Conservation (phyloP, 2,888 invertebrate species). For the Micoletzkya japonica region DNA sequence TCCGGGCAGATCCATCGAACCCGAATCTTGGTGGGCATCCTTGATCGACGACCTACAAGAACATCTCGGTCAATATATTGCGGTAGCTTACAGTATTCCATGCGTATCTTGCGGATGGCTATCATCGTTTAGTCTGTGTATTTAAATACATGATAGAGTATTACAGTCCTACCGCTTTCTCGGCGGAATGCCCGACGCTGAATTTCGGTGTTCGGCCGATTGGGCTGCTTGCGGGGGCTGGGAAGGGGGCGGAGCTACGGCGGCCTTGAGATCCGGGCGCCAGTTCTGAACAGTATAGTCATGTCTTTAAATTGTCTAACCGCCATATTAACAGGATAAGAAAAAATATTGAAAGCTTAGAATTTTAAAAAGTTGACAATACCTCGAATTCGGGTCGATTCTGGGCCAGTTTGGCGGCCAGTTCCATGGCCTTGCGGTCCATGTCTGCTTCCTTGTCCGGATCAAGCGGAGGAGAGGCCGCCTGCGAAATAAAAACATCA, state of each 20-base stretch:
- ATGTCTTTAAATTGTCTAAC: not conserved
- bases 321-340: not conserved
- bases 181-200: constrained; percentile 42
- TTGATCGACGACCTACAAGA: constrained; percentile 36
- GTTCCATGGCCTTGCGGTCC: constrained; percentile 57
- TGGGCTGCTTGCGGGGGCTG: constrained; percentile 31
- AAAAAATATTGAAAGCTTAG: not conserved
- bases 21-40: constrained; percentile 45
- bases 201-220: constrained; percentile 35
- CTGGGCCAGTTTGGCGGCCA: constrained; percentile 53
- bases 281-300: constrained; percentile 38
- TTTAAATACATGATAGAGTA: too few relatives aligned
- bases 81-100: too few relatives aligned
- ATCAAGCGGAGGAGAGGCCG: constrained; percentile 44
- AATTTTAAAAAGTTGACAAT: not conserved
- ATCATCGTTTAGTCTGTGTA: too few relatives aligned
- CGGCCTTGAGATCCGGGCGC: constrained; percentile 40
- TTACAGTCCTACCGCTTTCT: constrained; percentile 32
- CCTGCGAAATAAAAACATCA: not conserved
- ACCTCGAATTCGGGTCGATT: constrained; percentile 27
- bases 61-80: too few relatives aligned
- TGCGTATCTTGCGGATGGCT: too few relatives aligned
- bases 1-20: constrained; percentile 36
- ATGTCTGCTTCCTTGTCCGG: constrained; percentile 57
- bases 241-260: constrained; percentile 29